Base-by-base conservation (phyloP, 2,113 vertebrate species). In the Pristiophorus japonicus region DNA sequence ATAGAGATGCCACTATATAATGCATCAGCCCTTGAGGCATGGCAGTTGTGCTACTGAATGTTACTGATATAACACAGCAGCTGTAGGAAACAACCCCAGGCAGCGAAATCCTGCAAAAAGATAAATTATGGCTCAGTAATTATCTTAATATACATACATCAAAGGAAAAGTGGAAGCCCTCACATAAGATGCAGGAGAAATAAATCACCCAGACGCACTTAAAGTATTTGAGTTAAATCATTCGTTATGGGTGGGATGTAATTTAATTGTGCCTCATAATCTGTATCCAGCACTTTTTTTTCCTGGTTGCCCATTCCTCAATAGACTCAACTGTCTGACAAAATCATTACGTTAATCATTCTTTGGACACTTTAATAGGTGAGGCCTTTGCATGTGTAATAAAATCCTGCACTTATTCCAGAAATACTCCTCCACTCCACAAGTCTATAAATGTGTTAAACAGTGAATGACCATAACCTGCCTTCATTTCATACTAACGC, bases 61-160 rank as follows among this genome's bases (percentile, higher is more conserved):
- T 5, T 63, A 38, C 14, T 91, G 14, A 70, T 51, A 70, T 47
- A 94, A 94, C 42, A 45, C 38, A 70, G 42, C 92, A 94, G 92
- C 20, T 47, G 66, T 27, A 70, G 65, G 65, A 94, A 70, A 67
- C 65, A 51, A 70, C 65, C 45, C 45, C 20, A 94, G 91, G 91
- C 91, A 45, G 22, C 10, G 16, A 55, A 66, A 66, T 38, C 65
- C 63, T 45, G 10, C 22, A 24, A 24, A 45, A 4, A 94, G 92
- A 70, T 47, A 94, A 70, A 94, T 94, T 27, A 70, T 94, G 92
- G 42, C 59, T 63, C 65, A 47, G 65, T 67, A 94, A 94, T 94
- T 67, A 67, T 27, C n/a, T 94, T 94, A 94, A 94, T 94, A 67
- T 67, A 42, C 24, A 8, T 45, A 66, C 91, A 45, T 94, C 91